Evolutionary conservation across 2,888 invertebrate species (phyloP).

Genomic region (Linyphia triangularis): DNA sequence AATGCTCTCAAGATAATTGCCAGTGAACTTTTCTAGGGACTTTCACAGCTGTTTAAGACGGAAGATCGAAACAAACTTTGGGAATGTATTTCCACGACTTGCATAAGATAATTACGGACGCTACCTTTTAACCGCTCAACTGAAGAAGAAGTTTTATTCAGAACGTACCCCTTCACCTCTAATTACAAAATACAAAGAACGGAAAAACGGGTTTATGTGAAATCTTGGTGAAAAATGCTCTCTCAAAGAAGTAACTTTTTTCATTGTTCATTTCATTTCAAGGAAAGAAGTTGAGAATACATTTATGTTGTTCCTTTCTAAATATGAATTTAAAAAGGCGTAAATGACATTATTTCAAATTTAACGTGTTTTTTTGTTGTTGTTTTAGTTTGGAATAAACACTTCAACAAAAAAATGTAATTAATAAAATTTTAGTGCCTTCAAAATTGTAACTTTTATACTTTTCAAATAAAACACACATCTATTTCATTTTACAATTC

Average conservation of each 20-base stretch:
- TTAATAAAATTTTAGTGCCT: too few species aligned
- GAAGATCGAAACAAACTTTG: slow-evolving; percentile 71
- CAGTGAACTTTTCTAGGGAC: slow-evolving; percentile 65
- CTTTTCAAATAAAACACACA: too few species aligned
- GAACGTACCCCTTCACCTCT: slow-evolving; percentile 54
- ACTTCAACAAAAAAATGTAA: too few species aligned
- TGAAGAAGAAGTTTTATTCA: slow-evolving; percentile 60
- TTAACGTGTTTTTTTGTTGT: too few species aligned
- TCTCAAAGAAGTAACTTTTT: slow-evolving; percentile 18
- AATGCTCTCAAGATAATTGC: slow-evolving; percentile 74
- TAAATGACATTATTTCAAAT: too few species aligned
- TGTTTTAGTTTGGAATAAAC: too few species aligned
- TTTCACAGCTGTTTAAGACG: slow-evolving; percentile 70
- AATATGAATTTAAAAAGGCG: too few species aligned
- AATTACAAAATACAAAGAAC: slow-evolving; percentile 64
- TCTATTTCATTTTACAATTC: too few species aligned
- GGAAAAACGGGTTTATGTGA: slow-evolving; percentile 53
- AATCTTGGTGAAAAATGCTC: slow-evolving; percentile 15
- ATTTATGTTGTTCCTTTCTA: neutral
- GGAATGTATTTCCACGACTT: slow-evolving; percentile 64
- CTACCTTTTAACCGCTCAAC: slow-evolving; percentile 54
- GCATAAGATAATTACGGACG: slow-evolving; percentile 67
- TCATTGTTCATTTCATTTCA: slow-evolving; percentile 15
- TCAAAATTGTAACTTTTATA: too few species aligned
- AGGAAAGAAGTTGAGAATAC: neutral